Percentiles rank a stretch among this genome's conserved stretches.
These are phyloP conservation scores for Eudyptes chrysolophus DNA, from an alignment of 2,113 vertebrate species.

Conservation along the genomic window DNA sequence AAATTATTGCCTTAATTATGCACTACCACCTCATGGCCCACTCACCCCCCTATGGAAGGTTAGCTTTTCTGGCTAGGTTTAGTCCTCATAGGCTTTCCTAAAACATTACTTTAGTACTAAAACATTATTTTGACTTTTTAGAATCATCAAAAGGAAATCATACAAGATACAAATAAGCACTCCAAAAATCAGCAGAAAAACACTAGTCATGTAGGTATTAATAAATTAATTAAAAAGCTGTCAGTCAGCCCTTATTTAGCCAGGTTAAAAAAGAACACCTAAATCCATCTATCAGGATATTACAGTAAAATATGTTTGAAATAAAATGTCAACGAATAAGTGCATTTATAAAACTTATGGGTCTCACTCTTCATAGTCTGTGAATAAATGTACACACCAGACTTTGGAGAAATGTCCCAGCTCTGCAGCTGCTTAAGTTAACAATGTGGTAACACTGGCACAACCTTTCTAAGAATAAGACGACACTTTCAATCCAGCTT, in stretches of 20 bases:
- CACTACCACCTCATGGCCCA: not conserved
- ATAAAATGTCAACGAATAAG: not conserved
- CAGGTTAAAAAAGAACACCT: not conserved
- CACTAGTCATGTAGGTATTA: not conserved
- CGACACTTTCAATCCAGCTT: not conserved
- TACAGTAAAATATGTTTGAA: not conserved
- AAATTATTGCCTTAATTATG: not conserved
- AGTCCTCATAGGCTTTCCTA: not conserved
- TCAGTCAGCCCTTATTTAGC: not conserved
- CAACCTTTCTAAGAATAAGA: not conserved
- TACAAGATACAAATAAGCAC: not conserved
- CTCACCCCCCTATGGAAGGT: not conserved
- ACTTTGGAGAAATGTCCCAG: not conserved
- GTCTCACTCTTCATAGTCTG: not conserved
- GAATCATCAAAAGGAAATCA: not conserved
- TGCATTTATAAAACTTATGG: not conserved
- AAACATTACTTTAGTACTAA: not conserved
- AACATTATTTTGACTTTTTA: not conserved
- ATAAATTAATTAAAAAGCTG: not conserved
- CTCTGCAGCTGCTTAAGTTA: not conserved
- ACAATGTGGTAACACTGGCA: not conserved
- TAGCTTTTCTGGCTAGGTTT: not conserved
- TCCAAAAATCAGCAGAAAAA: not conserved
- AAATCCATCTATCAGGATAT: not conserved
- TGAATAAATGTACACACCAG: not conserved